A percentile compares a stretch with the other conserved stretches of the same genome.
phyloP scores from a whole-genome alignment of 92 coral and sea anemone species.

The Zoanthus gigantus region DNA sequence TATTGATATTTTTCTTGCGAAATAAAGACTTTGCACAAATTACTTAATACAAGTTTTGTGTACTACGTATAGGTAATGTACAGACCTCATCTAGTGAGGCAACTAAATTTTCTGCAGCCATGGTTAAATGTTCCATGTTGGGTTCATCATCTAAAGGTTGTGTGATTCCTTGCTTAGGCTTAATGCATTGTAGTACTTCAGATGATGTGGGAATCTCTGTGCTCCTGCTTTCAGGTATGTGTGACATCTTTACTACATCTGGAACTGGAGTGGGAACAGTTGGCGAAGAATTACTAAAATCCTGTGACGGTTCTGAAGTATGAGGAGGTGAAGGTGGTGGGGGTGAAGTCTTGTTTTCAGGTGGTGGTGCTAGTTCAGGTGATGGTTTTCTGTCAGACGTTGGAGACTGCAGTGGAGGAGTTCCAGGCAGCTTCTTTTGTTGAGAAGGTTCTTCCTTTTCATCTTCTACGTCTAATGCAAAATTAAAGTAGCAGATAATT shows the following conservation, averaged over 20 bases:
- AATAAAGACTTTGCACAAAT: too few species aligned
- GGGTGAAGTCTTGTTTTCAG: constrained; percentile 34
- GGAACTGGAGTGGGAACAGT: constrained; percentile 9
- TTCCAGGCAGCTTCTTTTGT: constrained; percentile 3
- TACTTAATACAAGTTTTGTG: background rate
- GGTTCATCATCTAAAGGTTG: constrained; percentile 75
- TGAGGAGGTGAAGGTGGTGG: constrained; percentile 20
- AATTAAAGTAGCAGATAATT: background rate
- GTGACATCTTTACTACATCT: constrained; percentile 20
- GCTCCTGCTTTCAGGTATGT: background rate
- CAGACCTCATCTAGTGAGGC: constrained; percentile 88
- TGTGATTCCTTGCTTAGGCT: background rate
- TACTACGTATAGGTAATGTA: background rate
- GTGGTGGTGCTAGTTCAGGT: constrained; percentile 21
- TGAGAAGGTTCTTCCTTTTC: constrained; percentile 32
- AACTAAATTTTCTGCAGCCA: constrained; percentile 95
- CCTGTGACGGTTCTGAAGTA: constrained; percentile 1
- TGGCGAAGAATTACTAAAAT: constrained; percentile 28
- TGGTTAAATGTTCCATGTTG: constrained; percentile 86
- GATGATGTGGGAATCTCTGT: constrained; percentile 26
- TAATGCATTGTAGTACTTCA: background rate
- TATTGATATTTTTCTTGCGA: too few species aligned
- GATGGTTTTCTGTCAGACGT: constrained; percentile 8
- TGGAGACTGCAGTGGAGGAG: constrained; percentile 17
- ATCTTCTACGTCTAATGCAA: constrained; percentile 14